Base-by-base conservation (phyloP, 2,888 invertebrate species). In the Xanthorhoe spadicearia region DNA sequence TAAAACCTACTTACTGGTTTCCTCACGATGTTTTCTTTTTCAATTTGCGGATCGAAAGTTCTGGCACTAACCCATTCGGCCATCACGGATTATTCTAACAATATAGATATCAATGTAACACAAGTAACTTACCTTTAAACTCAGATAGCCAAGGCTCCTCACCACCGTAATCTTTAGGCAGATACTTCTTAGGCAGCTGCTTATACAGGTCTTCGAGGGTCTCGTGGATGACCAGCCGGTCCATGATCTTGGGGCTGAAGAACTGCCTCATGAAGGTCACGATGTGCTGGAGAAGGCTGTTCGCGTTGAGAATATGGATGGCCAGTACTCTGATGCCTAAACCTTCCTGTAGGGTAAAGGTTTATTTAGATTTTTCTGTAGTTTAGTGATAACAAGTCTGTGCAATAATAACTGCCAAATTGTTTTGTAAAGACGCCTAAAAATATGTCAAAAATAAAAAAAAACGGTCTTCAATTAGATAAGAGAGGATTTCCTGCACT, bases 221-320 rank as follows among this genome's bases (percentile, higher is more conserved):
- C 1, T 82, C 81, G 61, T 90, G 89, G 38, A 73, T 83, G 81
- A 60, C 84, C 66, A 63, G 63, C 73, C 61, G 75, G 1, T 87
- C 82, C 17, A 83, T 75, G 9, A 92, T 69, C 72, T 94, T 93
- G 0, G 85, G 63, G 83, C 86, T 68, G 87, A 93, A 69, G 92
- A 77, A 78, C 57, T 86, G 88, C 38, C 89, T 71, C 53, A 88
- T 79, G 7, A 93, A 77, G 8, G 74, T 83, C 0, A 91, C 69
- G 0, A 87, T 71, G 28, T 87, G 84, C 32, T 86, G 83, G 0
- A 85, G 75, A 0, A 87, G 77, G 1, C 79, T 73, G 0, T 89
- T 89, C 0, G 88, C 82, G 63, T 94, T 93, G 0, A 94, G 60
- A 0, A 93, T 73, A 68, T 94, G 93, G 9, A 94, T 86, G 0